Percentiles rank a stretch among this genome's conserved stretches.
Evolutionary conservation across 2,113 vertebrate genomes (phyloP).

Genomic region (Menidia beryllina): DNA sequence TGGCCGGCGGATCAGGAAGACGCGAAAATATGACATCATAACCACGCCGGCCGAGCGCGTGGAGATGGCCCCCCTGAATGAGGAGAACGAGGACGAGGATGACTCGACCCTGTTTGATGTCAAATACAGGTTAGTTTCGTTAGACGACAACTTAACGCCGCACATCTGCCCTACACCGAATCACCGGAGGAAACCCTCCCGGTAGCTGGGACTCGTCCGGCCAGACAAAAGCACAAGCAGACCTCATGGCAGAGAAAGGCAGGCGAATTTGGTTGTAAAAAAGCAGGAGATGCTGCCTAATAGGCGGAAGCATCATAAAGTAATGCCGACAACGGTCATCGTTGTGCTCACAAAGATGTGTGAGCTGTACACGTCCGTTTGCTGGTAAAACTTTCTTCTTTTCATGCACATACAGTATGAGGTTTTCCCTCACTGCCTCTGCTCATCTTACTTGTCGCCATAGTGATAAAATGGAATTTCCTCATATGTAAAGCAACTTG

Average conservation of each 20-base stretch:
- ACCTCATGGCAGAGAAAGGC: not conserved
- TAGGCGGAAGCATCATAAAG: not conserved
- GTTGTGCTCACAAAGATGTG: no score
- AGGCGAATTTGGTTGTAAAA: no score
- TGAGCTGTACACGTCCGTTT: no score
- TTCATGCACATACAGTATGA: not conserved
- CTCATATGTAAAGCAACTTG: conserved; percentile 16
- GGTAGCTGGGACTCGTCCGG: not conserved
- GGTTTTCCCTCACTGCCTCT: not conserved
- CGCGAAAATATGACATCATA: conserved; percentile 96
- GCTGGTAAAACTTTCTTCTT: not conserved
- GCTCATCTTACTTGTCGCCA: not conserved
- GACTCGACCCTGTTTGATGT: conserved; percentile 95
- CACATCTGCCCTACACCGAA: fast-evolving
- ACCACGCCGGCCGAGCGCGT: conserved; percentile 94
- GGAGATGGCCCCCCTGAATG: conserved; percentile 96
- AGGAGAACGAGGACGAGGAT: conserved; percentile 90
- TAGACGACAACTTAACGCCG: not conserved
- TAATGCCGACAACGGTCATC: not conserved
- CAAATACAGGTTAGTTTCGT: conserved; percentile 90
- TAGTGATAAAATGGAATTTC: conserved; percentile 7
- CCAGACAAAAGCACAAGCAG: not conserved
- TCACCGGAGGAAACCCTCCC: no score
- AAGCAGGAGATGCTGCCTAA: no score
- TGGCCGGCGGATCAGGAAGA: conserved; percentile 90